phyloP scores from a whole-genome alignment of 2,888 invertebrate species.

The Drosophila histrio region DNA sequence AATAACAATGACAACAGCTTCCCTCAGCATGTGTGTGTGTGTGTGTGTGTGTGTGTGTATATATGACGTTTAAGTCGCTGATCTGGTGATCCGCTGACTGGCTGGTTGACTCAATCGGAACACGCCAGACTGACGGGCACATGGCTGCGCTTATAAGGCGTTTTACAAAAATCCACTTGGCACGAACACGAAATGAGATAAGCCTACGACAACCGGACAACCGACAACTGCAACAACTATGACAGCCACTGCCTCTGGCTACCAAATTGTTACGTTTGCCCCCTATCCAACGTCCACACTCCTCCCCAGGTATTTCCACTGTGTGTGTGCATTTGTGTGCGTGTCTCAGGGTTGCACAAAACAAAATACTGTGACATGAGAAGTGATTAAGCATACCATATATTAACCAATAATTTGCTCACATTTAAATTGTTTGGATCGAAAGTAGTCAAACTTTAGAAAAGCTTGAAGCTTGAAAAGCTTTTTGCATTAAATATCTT shows the following conservation, averaged over 20 bases:
- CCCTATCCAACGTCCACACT: background rate
- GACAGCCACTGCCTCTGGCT: conserved; percentile 29
- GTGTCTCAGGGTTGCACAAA: conserved; percentile 2
- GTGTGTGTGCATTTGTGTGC: background rate
- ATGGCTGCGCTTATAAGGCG: conserved; percentile 75
- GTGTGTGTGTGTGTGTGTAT: background rate
- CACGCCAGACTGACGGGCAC: conserved; percentile 81
- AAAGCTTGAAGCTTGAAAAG: no score
- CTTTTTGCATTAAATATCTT: background rate
- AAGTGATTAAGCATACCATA: no score
- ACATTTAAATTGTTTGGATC: no score
- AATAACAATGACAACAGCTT: conserved; percentile 4
- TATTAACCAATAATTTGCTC: no score
- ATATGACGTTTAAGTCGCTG: conserved; percentile 26
- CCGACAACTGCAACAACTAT: background rate
- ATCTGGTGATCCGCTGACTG: conserved; percentile 12
- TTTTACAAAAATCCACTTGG: conserved; percentile 75
- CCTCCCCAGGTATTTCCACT: no score
- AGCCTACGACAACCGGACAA: conserved; percentile 65
- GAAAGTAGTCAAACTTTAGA: no score
- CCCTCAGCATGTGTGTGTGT: background rate
- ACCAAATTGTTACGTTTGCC: conserved; percentile 42
- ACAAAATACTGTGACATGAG: background rate
- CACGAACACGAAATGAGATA: conserved; percentile 71
- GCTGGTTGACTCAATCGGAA: conserved; percentile 77